Conservation (phyloP, 2,888 invertebrate species). For the Pardosa pseudoannulata region DNA sequence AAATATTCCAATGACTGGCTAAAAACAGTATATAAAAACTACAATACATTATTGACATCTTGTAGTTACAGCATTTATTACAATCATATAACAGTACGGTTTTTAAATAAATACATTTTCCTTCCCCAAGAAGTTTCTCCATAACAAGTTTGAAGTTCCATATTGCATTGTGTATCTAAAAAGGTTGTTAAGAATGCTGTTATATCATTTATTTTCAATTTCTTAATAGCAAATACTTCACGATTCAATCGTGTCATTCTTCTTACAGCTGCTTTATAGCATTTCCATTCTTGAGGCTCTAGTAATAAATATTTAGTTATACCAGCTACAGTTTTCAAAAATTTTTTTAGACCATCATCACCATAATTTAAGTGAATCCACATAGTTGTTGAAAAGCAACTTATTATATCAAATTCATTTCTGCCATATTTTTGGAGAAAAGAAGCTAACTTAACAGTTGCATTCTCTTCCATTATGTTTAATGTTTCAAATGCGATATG, state of each 20-base stretch:
- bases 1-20: too few relatives aligned
- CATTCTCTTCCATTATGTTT: slow-evolving; percentile 80
- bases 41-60: too few relatives aligned
- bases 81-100: background rate
- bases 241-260: slow-evolving; percentile 83
- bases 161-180: slow-evolving; percentile 32
- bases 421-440: slow-evolving; percentile 30
- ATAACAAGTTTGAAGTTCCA: slow-evolving; percentile 30
- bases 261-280: slow-evolving; percentile 86
- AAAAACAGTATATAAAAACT: too few relatives aligned
- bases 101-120: slow-evolving; percentile 52
- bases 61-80: too few relatives aligned
- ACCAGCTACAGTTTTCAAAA: slow-evolving; percentile 81
- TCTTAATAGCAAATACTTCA: slow-evolving; percentile 77
- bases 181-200: background rate
- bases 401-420: slow-evolving; percentile 78
- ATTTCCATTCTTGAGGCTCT: slow-evolving; percentile 92
- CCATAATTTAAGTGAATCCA: slow-evolving; percentile 93
- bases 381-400: slow-evolving; percentile 91
- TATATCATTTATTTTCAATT: slow-evolving; percentile 77
- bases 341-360: slow-evolving; percentile 83
- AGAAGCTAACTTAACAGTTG: slow-evolving; percentile 13
- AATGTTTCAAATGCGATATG: slow-evolving; percentile 81
- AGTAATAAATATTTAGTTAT: slow-evolving; percentile 82
- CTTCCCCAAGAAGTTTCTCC: slow-evolving; percentile 67